Evolutionary conservation across 2,797 vertebrate genomes (phyloP), one percentile per base, ranked within the genome.

Genomic region (Echiichthys vipera): DNA sequence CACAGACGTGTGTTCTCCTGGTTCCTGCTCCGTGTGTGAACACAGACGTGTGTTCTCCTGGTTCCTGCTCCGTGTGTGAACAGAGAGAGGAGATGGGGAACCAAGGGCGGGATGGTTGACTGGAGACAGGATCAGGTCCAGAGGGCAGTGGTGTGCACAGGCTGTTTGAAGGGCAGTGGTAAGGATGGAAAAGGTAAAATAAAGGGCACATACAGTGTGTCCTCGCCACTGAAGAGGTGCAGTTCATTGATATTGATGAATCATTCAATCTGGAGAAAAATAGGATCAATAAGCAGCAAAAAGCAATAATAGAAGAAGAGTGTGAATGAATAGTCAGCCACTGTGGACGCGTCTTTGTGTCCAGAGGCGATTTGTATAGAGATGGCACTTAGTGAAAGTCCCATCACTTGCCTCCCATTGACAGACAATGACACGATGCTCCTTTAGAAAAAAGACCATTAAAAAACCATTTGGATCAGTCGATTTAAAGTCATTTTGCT

Each of bases 371-470:
- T 58, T 64, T 39, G 56, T 24, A 11, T 9, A 24, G 55, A 42
- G 22, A 42, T 29, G 29, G 32, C n/a, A 12, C 34, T 62, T 15
- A 59, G 6, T 71, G 37, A 57, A 51, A 47, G 63, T 47, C 32
- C 45, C 47, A 47, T 53, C 65, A 10, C 40, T 54, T 18, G 15
- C 49, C 42, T 56, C 30, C 18, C 51, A n/a, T 17, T 69, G 58
- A 18, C 7, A 30, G 56, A 62, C 69, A 86, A 36, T 50, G 57
- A 49, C 49, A 27, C 51, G 3, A 0, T 34, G 47, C 47, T 77
- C 77, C 66, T 83, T 72, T 18, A 25, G 67, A 67, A 53, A n/a
- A 65, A 74, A 14, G 39, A 64, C 47, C 78, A 84, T 90, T 84
- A 84, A 85, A 82, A 76, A 74, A 57, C 56, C 57, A 76, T 84